Evolutionary conservation across 1,140 invertebrate species (phyloP).

Genomic region (Aplysia californica): DNA sequence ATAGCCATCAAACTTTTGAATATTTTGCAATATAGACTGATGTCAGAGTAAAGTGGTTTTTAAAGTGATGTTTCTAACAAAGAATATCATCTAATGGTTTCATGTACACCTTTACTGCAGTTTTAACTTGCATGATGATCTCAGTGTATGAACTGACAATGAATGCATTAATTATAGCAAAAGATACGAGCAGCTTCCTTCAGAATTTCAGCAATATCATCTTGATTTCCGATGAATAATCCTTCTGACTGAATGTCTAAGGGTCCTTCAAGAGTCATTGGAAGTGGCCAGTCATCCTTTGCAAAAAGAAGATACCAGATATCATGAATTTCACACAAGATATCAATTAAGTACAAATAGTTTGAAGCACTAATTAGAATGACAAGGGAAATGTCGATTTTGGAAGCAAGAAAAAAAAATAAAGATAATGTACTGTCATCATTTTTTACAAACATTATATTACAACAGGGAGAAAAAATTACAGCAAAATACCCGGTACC

Average conservation of each 20-base stretch:
- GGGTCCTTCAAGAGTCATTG: constrained; percentile 44
- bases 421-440: too few species aligned
- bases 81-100: too few species aligned
- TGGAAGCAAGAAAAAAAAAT: background rate
- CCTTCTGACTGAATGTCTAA: constrained; percentile 43
- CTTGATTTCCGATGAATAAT: constrained; percentile 41
- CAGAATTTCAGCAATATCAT: constrained; percentile 46
- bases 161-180: too few species aligned
- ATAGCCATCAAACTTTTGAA: too few species aligned
- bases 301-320: background rate
- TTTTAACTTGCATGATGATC: too few species aligned
- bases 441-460: background rate
- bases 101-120: too few species aligned
- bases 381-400: background rate
- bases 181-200: constrained; percentile 57
- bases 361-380: too few species aligned
- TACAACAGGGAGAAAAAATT: background rate
- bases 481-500: background rate
- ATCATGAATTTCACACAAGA: background rate
- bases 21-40: too few species aligned
- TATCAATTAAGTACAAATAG: too few species aligned
- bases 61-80: too few species aligned
- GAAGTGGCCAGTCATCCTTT: constrained; percentile 48
- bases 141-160: too few species aligned
- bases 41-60: too few species aligned